Evolutionary conservation across 2,797 vertebrate genomes (phyloP), one percentile per base, ranked within the genome.

Genomic region (Propithecus deckenii): DNA sequence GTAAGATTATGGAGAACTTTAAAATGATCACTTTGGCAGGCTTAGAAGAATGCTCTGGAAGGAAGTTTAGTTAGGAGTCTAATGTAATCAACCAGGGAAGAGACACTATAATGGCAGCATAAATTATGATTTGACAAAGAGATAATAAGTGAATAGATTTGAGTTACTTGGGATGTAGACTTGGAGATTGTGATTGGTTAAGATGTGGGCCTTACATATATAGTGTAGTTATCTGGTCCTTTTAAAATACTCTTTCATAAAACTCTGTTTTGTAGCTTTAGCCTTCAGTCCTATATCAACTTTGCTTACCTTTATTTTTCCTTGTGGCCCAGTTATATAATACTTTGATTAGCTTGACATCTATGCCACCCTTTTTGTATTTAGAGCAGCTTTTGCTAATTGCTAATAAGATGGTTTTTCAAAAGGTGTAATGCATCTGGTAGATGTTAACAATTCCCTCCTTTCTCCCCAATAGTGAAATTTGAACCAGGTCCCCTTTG

Each of bases 41-140:
- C 41, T 59, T 87, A 79, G 25, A 86, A 84, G 12, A 55, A 80
- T 80, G 43, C 43, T 63, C 15, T 83, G 61, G 52, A 83, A 93
- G 17, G 74, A 41, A 83, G 20, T 86, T 78, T 95, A 90, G 52
- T 76, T 72, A 71, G 89, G 57, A 81, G 22, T 92, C 23, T 76
- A 48, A 69, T 86, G 50, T 14, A 80, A 7, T 92, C 65, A 92
- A 1, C 20, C 25, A 32, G 23, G 67, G 50, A 89, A 67, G 78
- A 79, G 50, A 61, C 48, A 35, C 15, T 28, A 13, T n/a, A 32
- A n/a, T 87, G 61, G 25, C 79, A 83, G 30, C 30, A 8, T 88
- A 76, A 63, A 52, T 90, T 69, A 93, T 52, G 59, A 78, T 67
- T 89, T 86, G 85, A 41, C n/a, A 81, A 78, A 84, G 67, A 95